Percentiles rank a stretch among this genome's conserved stretches.
Evolutionary conservation across 2,888 invertebrate genomes (phyloP).

Genomic region (Lochmaea crataegi): DNA sequence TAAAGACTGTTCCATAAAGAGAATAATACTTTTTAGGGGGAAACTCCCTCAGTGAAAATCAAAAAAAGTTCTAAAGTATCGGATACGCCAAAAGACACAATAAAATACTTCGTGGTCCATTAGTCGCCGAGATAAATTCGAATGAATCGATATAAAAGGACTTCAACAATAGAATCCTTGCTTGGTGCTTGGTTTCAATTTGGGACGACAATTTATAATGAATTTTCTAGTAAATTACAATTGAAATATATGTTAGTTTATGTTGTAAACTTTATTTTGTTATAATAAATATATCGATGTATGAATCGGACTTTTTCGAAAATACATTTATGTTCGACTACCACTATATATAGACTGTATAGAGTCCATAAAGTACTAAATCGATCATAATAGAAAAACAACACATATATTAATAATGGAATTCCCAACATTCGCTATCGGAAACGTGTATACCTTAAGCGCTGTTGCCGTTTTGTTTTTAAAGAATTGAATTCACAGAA

Average conservation of each 20-base stretch:
- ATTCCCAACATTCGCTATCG: no score
- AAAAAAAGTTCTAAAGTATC: constrained; percentile 32
- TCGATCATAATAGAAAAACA: no score
- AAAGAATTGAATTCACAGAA: no score
- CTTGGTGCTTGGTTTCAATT: not conserved
- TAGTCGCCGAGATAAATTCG: constrained; percentile 35
- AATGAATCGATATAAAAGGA: constrained; percentile 41
- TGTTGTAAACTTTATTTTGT: no score
- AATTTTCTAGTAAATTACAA: not conserved
- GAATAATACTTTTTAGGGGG: constrained; percentile 33
- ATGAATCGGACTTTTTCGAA: no score
- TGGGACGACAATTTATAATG: not conserved
- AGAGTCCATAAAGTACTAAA: no score
- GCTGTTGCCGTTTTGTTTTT: no score
- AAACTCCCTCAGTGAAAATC: constrained; percentile 34
- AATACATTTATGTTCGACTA: no score
- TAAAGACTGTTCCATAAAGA: constrained; percentile 16
- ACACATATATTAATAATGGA: no score
- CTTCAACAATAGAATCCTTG: constrained; percentile 29
- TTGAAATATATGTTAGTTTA: not conserved
- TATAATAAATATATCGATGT: no score
- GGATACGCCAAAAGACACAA: constrained; percentile 38
- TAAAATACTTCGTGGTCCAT: constrained; percentile 44
- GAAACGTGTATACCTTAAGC: no score
- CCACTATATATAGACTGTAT: no score